These are phyloP conservation scores for Zaprionus davidi DNA, from an alignment of 1,140 invertebrate species.

Conservation along the genomic window DNA sequence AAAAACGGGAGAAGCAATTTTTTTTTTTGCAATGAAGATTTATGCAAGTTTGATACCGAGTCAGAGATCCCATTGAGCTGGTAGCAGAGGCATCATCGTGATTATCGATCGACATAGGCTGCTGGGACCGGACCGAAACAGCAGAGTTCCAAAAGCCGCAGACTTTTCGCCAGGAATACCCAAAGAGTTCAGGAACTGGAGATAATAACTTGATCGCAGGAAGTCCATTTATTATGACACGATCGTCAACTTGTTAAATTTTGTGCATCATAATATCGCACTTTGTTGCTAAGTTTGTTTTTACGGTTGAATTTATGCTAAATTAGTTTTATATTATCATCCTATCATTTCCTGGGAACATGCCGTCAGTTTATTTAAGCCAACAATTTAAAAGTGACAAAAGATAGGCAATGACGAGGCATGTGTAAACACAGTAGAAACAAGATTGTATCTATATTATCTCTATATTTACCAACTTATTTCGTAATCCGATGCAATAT, in stretches of 20 bases:
- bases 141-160: conserved; percentile 18
- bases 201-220: conserved; percentile 76
- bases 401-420: conserved; percentile 17
- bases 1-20: conserved; percentile 28
- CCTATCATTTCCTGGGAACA: conserved; percentile 31
- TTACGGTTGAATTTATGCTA: conserved; percentile 17
- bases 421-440: not conserved
- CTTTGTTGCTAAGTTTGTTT: conserved; percentile 24
- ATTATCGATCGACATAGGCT: conserved; percentile 70
- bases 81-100: conserved; percentile 72
- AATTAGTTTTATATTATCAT: conserved; percentile 34
- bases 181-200: conserved; percentile 40
- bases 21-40: conserved; percentile 51
- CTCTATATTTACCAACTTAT: conserved; percentile 9
- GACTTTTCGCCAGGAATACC: conserved; percentile 9
- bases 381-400: conserved; percentile 13
- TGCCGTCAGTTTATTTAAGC: conserved; percentile 19
- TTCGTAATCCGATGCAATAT: not conserved
- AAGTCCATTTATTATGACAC: conserved; percentile 81
- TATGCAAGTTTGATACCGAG: conserved; percentile 62
- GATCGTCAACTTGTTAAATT: conserved; percentile 49
- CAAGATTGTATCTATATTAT: not conserved
- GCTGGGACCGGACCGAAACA: conserved; percentile 31
- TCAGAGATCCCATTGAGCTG: conserved; percentile 45
- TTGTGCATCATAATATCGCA: not conserved